These are phyloP conservation scores for Megathymus violae DNA, from an alignment of 1,140 invertebrate species.

Conservation along the genomic window DNA sequence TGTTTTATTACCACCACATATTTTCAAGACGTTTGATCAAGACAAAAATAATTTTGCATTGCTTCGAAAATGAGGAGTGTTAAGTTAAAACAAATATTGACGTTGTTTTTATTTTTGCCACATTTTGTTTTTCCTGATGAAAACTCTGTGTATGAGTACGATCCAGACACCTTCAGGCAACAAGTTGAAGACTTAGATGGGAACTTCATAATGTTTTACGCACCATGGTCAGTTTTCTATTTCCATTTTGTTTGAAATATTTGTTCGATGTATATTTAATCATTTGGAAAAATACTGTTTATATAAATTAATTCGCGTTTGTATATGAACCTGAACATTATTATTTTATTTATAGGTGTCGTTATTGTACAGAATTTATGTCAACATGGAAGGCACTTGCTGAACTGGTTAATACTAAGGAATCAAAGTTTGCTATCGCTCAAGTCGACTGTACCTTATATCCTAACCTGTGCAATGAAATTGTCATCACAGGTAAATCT, in stretches of 20 bases:
- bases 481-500: conserved; percentile 72
- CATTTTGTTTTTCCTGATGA: conserved; percentile 68
- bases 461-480: conserved; percentile 68
- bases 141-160: conserved; percentile 67
- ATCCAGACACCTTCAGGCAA: conserved; percentile 64
- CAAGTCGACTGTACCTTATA: conserved; percentile 74
- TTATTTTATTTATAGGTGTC: conserved; percentile 57
- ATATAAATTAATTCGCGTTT: too few relatives aligned
- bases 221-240: conserved; percentile 62
- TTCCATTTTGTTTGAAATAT: conserved; percentile 3
- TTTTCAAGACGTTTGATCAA: not conserved
- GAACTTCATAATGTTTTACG: conserved; percentile 78
- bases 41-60: not conserved
- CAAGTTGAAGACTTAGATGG: conserved; percentile 75
- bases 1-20: not conserved
- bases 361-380: conserved; percentile 71
- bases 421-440: conserved; percentile 76
- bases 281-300: too few relatives aligned
- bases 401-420: conserved; percentile 69
- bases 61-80: conserved; percentile 4
- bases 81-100: conserved; percentile 6
- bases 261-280: too few relatives aligned
- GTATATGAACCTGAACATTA: too few relatives aligned
- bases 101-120: conserved; percentile 51
- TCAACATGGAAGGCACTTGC: conserved; percentile 72